Evolutionary conservation across 1,140 invertebrate species (phyloP).

Genomic region (Globodera rostochiensis): DNA sequence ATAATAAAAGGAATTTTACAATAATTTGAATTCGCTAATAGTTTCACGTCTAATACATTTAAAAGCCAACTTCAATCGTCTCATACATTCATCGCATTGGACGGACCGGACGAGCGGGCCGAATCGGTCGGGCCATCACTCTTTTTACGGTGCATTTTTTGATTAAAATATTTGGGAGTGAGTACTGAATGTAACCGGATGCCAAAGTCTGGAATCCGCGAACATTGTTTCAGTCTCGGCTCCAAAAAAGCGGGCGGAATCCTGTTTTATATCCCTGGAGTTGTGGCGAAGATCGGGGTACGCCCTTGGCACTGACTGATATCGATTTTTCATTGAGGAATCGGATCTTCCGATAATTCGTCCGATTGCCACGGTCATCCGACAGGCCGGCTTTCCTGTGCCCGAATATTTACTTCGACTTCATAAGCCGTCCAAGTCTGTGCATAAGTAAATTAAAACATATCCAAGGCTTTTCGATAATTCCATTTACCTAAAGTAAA

Average conservation of each 20-base stretch:
- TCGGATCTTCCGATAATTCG: slow-evolving; percentile 71
- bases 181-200: too few species aligned
- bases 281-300: too few species aligned
- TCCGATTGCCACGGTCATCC: slow-evolving; percentile 63
- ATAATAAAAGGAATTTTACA: not conserved
- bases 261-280: not conserved
- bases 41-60: too few species aligned
- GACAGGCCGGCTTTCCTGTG: slow-evolving; percentile 61
- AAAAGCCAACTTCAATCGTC: slow-evolving; percentile 78
- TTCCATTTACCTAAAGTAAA: not conserved
- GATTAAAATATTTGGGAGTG: not conserved
- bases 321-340: slow-evolving; percentile 72
- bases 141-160: slow-evolving; percentile 16
- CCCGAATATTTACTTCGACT: slow-evolving; percentile 59
- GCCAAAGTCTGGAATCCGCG: too few species aligned
- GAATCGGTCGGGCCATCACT: slow-evolving; percentile 73
- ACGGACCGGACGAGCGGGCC: slow-evolving; percentile 84
- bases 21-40: too few species aligned
- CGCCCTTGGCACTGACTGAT: too few species aligned
- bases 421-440: slow-evolving; percentile 54
- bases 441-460: slow-evolving; percentile 17
- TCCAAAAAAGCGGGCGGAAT: too few species aligned
- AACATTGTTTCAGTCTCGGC: too few species aligned
- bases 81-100: slow-evolving; percentile 91
- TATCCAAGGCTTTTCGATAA: slow-evolving; percentile 2